A percentile compares a stretch with the other conserved stretches of the same genome.
These are phyloP conservation scores for Tragelaphus imberbis DNA, from an alignment of 2,113 vertebrate genomes.

Conservation along the genomic window DNA sequence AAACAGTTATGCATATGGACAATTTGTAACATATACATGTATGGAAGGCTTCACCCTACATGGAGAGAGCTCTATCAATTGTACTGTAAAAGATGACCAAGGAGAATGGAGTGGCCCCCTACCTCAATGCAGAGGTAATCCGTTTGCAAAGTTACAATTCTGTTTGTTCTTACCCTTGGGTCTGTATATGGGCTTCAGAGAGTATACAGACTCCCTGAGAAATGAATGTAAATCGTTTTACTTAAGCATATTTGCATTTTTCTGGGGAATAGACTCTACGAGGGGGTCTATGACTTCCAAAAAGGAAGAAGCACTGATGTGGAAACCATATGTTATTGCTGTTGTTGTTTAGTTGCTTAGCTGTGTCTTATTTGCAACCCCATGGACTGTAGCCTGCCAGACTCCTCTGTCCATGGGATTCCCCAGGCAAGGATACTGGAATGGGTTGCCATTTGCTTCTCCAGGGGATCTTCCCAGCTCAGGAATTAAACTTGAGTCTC, in stretches of 20 bases:
- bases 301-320: background rate
- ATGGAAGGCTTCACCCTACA: background rate
- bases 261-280: background rate
- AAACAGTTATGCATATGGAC: background rate
- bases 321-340: background rate
- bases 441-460: background rate
- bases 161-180: background rate
- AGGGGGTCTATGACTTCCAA: background rate
- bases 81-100: background rate
- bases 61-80: background rate
- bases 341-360: background rate
- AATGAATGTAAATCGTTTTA: background rate
- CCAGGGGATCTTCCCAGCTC: background rate
- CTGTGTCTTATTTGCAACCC: background rate
- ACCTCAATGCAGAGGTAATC: slow-evolving; percentile 45
- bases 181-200: background rate
- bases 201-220: background rate
- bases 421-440: background rate
- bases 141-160: background rate
- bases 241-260: background rate
- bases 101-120: slow-evolving; percentile 25
- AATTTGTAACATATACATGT: background rate
- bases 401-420: background rate
- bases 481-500: background rate
- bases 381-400: background rate